Percentiles rank a stretch among this genome's conserved stretches.
Evolutionary conservation across 1,140 invertebrate genomes (phyloP).

Genomic region (Acyrthosiphon pisum): DNA sequence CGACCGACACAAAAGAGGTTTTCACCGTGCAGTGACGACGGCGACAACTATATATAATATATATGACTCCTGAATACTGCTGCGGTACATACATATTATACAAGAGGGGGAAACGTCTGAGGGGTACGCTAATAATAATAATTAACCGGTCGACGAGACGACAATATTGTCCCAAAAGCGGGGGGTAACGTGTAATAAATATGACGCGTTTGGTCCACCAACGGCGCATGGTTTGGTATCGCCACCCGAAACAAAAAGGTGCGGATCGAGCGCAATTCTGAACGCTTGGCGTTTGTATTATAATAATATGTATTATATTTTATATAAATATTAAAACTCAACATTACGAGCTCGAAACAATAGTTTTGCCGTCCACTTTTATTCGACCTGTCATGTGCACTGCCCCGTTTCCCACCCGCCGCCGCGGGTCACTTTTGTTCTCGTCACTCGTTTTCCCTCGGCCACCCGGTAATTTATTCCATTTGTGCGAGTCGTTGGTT

Average conservation of each 20-base stretch:
- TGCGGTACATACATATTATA: neutral
- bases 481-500: conserved; percentile 32
- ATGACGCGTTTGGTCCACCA: conserved; percentile 11
- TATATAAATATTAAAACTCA: conserved; percentile 53
- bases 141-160: conserved; percentile 36
- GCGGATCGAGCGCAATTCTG: conserved; percentile 28
- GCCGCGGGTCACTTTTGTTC: conserved; percentile 50
- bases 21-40: neutral
- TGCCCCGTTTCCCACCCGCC: neutral
- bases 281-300: conserved; percentile 27
- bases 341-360: conserved; percentile 51
- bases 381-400: conserved; percentile 53
- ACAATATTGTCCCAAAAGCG: conserved; percentile 6
- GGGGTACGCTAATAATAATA: conserved; percentile 34
- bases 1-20: neutral
- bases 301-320: neutral
- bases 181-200: conserved; percentile 6
- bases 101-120: neutral
- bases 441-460: conserved; percentile 42
- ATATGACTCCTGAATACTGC: neutral
- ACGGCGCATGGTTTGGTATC: neutral
- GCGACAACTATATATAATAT: neutral
- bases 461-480: conserved; percentile 54
- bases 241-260: conserved; percentile 25
- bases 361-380: conserved; percentile 49